These are phyloP conservation scores for Sphaerophoria taeniata DNA, from an alignment of 2,888 invertebrate genomes.

Conservation along the genomic window DNA sequence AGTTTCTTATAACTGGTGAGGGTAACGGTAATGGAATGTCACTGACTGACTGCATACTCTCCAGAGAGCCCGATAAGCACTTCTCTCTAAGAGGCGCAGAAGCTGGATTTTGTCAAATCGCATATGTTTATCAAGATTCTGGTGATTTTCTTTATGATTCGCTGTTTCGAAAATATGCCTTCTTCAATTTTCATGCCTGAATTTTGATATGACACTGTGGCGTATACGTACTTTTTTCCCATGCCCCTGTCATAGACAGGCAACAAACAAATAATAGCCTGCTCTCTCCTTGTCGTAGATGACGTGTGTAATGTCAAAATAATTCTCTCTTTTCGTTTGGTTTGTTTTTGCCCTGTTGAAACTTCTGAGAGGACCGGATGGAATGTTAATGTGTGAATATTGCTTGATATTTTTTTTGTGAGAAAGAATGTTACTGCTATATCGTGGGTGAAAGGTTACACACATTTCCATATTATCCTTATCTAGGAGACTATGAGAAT, in stretches of 20 bases:
- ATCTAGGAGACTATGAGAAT: neutral
- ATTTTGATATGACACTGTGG: neutral
- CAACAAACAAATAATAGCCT: neutral
- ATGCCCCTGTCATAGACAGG: neutral
- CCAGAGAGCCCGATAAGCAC: no score
- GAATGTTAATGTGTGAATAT: slow-evolving; percentile 8
- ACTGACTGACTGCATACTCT: no score
- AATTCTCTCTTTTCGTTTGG: neutral
- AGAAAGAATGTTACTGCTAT: neutral
- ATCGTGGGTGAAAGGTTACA: neutral
- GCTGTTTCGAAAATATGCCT: neutral
- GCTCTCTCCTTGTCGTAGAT: slow-evolving; percentile 23
- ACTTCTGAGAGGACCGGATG: slow-evolving; percentile 1
- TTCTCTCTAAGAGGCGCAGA: neutral
- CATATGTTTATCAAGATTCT: neutral
- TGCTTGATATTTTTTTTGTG: neutral
- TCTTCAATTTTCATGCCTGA: neutral
- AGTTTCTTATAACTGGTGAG: neutral
- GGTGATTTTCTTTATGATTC: no score
- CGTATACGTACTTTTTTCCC: slow-evolving; percentile 54
- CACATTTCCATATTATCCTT: neutral
- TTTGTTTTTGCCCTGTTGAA: no score
- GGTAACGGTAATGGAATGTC: neutral
- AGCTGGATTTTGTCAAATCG: neutral
- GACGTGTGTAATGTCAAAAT: slow-evolving; percentile 15